A percentile compares a stretch with the other conserved stretches of the same genome.
Conservation (phyloP, 2,888 invertebrate genomes). For the Cerastis leucographa region DNA sequence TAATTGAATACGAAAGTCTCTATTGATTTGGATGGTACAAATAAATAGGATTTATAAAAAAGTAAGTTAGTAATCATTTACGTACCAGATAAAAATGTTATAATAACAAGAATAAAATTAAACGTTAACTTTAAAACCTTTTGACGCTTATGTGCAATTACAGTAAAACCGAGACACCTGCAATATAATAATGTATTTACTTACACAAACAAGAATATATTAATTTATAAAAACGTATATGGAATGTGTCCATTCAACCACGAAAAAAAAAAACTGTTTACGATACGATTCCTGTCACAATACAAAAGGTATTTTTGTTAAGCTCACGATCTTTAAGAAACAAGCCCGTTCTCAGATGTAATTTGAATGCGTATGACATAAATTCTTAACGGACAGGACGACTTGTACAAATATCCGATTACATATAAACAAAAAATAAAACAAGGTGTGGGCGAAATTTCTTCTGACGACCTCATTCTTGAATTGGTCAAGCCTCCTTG, state of each 20-base stretch:
- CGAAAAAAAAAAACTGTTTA: constrained; percentile 46
- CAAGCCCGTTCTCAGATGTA: constrained; percentile 59
- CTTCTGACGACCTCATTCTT: constrained; percentile 68
- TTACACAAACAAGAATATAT: constrained; percentile 30
- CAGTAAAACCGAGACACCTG: not conserved
- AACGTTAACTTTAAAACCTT: not conserved
- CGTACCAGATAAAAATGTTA: not conserved
- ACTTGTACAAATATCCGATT: constrained; percentile 76
- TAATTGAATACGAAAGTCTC: not conserved
- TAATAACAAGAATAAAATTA: not conserved
- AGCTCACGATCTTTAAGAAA: constrained; percentile 59
- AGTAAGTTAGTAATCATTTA: not conserved
- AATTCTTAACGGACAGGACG: constrained; percentile 70
- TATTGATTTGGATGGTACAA: not conserved
- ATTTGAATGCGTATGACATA: constrained; percentile 73
- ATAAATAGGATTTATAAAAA: not conserved
- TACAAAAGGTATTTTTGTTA: constrained; percentile 66
- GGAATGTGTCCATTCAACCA: constrained; percentile 23
- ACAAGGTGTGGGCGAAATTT: constrained; percentile 74
- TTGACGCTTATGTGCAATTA: constrained; percentile 1
- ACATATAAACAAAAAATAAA: constrained; percentile 69
- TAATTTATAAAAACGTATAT: constrained; percentile 32
- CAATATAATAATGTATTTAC: not conserved
- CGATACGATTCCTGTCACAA: constrained; percentile 63
- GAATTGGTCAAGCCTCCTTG: constrained; percentile 73